phyloP scores from a whole-genome alignment of 1,140 invertebrate genomes.

The Lepidotrigona ventralis region DNA sequence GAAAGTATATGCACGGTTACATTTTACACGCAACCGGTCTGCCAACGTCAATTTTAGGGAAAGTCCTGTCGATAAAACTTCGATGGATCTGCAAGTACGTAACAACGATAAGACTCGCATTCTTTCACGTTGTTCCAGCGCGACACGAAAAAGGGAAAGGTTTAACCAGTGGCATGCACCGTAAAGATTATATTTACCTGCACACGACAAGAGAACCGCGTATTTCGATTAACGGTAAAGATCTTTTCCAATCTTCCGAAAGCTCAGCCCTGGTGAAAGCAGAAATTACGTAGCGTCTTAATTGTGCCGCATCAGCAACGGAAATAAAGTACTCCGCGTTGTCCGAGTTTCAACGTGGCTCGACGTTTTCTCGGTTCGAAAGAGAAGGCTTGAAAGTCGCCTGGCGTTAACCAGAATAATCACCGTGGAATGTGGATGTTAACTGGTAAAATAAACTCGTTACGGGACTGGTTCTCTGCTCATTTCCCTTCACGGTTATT shows the following conservation, averaged over 20 bases:
- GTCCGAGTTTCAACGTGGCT: background rate
- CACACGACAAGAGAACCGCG: background rate
- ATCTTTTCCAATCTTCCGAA: conserved; percentile 37
- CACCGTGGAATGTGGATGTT: background rate
- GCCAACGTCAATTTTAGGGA: background rate
- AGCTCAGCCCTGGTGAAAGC: conserved; percentile 35
- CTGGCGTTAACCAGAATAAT: background rate
- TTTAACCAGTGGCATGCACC: background rate
- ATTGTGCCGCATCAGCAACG: conserved; percentile 11
- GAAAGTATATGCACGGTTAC: conserved; percentile 2
- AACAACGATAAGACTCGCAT: background rate
- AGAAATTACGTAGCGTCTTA: conserved; percentile 33
- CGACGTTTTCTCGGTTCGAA: background rate
- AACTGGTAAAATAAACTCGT: background rate
- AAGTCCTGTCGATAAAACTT: conserved; percentile 32
- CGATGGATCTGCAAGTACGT: conserved; percentile 40
- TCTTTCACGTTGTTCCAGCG: background rate
- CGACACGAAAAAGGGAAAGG: no score
- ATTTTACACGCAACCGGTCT: background rate
- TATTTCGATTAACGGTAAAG: conserved; percentile 26
- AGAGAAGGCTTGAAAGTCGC: background rate
- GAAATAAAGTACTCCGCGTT: conserved; percentile 8
- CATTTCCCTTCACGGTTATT: background rate
- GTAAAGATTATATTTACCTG: conserved; percentile 5
- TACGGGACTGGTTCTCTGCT: background rate